These are phyloP conservation scores for Tachina lurida DNA, from an alignment of 2,888 invertebrate genomes.

Conservation along the genomic window DNA sequence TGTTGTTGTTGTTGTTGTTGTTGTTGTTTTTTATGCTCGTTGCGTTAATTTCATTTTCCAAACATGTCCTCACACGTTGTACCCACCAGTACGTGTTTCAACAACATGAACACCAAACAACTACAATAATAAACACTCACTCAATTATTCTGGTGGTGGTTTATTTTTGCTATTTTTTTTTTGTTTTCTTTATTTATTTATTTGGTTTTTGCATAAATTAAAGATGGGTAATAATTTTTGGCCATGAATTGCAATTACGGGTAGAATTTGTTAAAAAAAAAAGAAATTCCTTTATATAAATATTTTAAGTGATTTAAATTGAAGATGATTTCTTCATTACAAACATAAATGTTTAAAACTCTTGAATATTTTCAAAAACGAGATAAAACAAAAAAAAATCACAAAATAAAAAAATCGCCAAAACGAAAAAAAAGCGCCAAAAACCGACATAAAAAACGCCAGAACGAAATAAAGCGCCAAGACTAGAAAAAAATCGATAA, in stretches of 20 bases:
- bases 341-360: not conserved
- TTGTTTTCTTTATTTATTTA: constrained; percentile 12
- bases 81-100: constrained; percentile 5
- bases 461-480: too few relatives aligned
- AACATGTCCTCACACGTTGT: constrained; percentile 37
- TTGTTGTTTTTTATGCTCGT: constrained; percentile 16
- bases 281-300: not conserved
- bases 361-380: too few relatives aligned
- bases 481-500: too few relatives aligned
- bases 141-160: constrained; percentile 23
- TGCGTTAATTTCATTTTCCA: constrained; percentile 30
- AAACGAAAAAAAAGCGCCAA: too few relatives aligned
- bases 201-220: constrained; percentile 15
- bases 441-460: too few relatives aligned
- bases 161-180: constrained; percentile 31
- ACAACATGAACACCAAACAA: constrained; percentile 1
- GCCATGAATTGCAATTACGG: not conserved
- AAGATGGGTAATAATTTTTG: constrained; percentile 17
- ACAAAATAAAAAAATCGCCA: too few relatives aligned
- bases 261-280: not conserved
- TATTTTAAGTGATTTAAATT: not conserved
- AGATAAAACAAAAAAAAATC: too few relatives aligned
- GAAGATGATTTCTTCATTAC: not conserved
- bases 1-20: not conserved
- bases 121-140: constrained; percentile 2